Percentiles rank a stretch among this genome's conserved stretches.
Evolutionary conservation across 2,888 invertebrate species (phyloP).

Genomic region (Hirtodrosophila histrioides): DNA sequence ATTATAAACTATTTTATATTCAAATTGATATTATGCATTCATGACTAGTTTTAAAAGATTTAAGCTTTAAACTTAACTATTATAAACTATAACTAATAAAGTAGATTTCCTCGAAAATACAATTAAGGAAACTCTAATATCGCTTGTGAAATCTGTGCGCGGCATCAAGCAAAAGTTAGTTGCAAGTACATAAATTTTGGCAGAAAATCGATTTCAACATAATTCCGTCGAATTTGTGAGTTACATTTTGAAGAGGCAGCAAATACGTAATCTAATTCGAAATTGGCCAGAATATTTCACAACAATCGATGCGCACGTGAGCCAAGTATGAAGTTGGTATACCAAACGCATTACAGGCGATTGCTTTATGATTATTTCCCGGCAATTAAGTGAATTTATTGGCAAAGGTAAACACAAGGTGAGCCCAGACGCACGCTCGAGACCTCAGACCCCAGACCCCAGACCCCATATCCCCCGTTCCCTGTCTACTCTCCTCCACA

Average conservation of each 20-base stretch:
- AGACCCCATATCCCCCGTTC: neutral
- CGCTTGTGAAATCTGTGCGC: constrained; percentile 7
- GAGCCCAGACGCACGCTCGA: constrained; percentile 21
- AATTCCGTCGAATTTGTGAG: constrained; percentile 51
- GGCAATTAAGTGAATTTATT: constrained; percentile 83
- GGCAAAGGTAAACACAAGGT: constrained; percentile 73
- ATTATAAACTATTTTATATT: too few species aligned
- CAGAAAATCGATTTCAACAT: constrained; percentile 70
- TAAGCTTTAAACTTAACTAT: too few species aligned
- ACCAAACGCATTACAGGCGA: constrained; percentile 68
- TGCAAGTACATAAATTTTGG: constrained; percentile 19
- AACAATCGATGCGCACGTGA: constrained; percentile 51
- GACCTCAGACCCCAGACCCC: constrained; percentile 9
- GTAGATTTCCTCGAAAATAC: too few species aligned
- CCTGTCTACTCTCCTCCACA: too few species aligned
- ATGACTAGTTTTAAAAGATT: too few species aligned
- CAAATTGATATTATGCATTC: too few species aligned
- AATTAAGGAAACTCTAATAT: neutral
- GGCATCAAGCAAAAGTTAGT: neutral
- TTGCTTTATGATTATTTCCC: constrained; percentile 84
- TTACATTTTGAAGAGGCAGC: constrained; percentile 44
- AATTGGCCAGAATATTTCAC: constrained; percentile 52
- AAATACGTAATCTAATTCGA: constrained; percentile 34
- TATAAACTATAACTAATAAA: too few species aligned
- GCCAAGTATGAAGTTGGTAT: constrained; percentile 27